These are phyloP conservation scores for Celastrina argiolus DNA, from an alignment of 2,888 invertebrate species.

Conservation along the genomic window DNA sequence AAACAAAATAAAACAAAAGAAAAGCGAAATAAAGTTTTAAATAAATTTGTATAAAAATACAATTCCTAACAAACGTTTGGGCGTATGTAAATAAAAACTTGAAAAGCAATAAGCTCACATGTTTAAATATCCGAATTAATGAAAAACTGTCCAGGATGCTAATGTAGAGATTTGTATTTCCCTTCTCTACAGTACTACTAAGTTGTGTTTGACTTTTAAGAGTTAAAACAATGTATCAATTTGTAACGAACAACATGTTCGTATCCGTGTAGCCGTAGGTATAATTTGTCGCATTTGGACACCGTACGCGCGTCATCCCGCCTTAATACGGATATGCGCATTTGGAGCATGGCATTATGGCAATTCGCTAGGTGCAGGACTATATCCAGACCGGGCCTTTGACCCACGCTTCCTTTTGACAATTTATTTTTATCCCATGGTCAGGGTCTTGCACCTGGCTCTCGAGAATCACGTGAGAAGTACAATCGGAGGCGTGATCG, in stretches of 20 bases:
- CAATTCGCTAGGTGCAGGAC: constrained; percentile 52
- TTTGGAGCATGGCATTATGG: constrained; percentile 49
- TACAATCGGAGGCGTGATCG: too few species aligned
- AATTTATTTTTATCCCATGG: constrained; percentile 26
- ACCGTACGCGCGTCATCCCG: constrained; percentile 26
- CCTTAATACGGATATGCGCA: constrained; percentile 57
- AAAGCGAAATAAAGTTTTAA: not conserved
- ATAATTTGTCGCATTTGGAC: not conserved
- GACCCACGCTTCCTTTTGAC: constrained; percentile 31
- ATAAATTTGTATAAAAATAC: not conserved
- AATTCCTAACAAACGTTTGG: not conserved
- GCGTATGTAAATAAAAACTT: too few species aligned
- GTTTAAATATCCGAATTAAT: not conserved
- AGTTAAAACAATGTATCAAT: not conserved
- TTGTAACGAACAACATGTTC: not conserved
- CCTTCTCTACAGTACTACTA: too few species aligned
- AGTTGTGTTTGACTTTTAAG: too few species aligned
- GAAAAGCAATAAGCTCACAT: not conserved
- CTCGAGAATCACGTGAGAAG: not conserved
- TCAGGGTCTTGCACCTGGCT: constrained; percentile 27
- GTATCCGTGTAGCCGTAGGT: not conserved
- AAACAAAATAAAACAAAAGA: not conserved
- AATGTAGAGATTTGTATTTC: too few species aligned
- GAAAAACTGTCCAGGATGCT: too few species aligned
- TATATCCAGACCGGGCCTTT: constrained; percentile 45